Evolutionary conservation across 2,113 vertebrate species (phyloP), one percentile per base, ranked within the genome.

Genomic region (Hirundichthys speculiger): DNA sequence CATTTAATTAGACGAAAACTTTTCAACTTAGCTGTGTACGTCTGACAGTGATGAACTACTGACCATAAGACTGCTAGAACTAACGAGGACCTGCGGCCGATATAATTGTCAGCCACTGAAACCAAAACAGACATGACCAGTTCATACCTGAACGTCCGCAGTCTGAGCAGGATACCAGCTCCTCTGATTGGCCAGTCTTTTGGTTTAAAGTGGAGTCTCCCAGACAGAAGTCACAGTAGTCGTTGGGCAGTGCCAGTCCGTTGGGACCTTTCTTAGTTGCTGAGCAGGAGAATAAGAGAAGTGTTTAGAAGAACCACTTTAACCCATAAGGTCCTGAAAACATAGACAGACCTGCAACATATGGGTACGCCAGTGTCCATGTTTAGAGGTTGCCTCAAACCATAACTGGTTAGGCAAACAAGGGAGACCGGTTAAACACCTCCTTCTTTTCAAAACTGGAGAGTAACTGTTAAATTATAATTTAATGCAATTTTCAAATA

Each of bases 171-270:
- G 97, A 99, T 49, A 99, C 97, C 30, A 99, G 85, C 83, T 96
- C 97, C 73, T 99, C 96, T 0, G 97, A 95, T 20, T 98, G 96
- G 1, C 95, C 96, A 0, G 96, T 99, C 64, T 99, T 99, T 92
- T 99, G 98, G 89, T 99, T 99, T 87, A 98, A 93, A 74, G 96
- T 95, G 27, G 97, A 99, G 71, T 98, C 97, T 0, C 97, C 97
- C 83, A 99, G 87, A 75, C 97, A 99, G 90, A 99, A 99, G 76
- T 99, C 97, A 1, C 97, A 99, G 90, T 99, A 99, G 79, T 99
- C 97, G 80, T 99, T 99, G 79, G 97, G 97, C 59, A 96, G 52
- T 0, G 97, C 97, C 79, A 99, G 64, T 0, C 97, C 97, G 0
- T 98, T 96, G 0, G 97, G 97, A 1, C 97, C 97, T 39, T 97